Conservation (phyloP, 2,888 invertebrate genomes). For the Helleia helle region DNA sequence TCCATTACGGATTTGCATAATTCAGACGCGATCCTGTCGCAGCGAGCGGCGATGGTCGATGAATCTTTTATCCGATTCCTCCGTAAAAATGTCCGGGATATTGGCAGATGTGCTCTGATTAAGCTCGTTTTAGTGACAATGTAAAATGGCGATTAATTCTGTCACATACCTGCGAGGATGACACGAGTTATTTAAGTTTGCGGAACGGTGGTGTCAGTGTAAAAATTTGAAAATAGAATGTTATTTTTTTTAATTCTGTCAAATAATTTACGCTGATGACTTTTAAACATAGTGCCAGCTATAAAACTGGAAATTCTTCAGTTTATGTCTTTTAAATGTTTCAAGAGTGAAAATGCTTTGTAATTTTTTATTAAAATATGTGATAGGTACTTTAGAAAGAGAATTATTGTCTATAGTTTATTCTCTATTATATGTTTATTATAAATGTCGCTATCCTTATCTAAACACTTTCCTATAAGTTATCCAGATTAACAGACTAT, state of each 20-base stretch:
- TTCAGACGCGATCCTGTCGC: constrained; percentile 48
- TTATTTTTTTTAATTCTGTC: not conserved
- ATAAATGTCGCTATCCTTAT: too few relatives aligned
- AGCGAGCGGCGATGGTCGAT: constrained; percentile 42
- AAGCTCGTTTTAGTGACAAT: constrained; percentile 22
- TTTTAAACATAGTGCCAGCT: too few relatives aligned
- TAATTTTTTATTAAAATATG: too few relatives aligned
- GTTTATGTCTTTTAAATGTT: too few relatives aligned
- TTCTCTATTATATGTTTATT: too few relatives aligned
- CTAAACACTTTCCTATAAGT: too few relatives aligned
- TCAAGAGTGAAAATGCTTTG: too few relatives aligned
- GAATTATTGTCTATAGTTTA: too few relatives aligned
- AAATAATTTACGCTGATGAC: not conserved
- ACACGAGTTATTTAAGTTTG: constrained; percentile 17
- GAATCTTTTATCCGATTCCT: constrained; percentile 55
- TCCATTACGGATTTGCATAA: constrained; percentile 68
- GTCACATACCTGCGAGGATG: constrained; percentile 20
- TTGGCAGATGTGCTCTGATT: constrained; percentile 64
- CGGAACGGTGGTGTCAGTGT: constrained; percentile 5
- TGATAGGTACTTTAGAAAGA: too few relatives aligned
- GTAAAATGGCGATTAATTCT: constrained; percentile 19
- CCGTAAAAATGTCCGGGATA: constrained; percentile 44
- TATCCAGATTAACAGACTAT: too few relatives aligned
- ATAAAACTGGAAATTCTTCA: too few relatives aligned
- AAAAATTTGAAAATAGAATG: constrained; percentile 8